Evolutionary conservation across 2,113 vertebrate species (phyloP).

Genomic region (Anguilla rostrata): DNA sequence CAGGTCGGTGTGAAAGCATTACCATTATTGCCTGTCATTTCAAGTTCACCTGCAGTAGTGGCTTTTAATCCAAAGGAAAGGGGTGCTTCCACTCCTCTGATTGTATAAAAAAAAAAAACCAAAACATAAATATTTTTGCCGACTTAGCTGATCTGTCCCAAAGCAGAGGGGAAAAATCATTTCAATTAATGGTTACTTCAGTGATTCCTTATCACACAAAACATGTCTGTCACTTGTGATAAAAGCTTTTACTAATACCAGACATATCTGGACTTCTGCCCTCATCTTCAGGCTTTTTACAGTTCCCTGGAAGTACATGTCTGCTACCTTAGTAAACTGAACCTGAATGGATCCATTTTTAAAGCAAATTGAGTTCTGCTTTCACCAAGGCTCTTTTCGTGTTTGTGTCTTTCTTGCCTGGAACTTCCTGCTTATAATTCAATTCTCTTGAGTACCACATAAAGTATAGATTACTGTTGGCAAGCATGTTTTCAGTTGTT

Average conservation of each 20-base stretch:
- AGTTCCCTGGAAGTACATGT: not conserved
- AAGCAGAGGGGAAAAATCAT: not conserved
- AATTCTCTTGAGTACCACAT: too few species aligned
- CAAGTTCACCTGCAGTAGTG: not conserved
- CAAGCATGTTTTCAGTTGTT: too few species aligned
- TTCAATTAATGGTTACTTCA: not conserved
- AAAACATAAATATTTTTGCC: not conserved
- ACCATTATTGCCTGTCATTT: not conserved
- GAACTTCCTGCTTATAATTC: too few species aligned
- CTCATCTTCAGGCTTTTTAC: not conserved
- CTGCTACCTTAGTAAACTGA: not conserved
- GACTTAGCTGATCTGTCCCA: not conserved
- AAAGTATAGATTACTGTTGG: too few species aligned
- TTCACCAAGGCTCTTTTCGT: too few species aligned
- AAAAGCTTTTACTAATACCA: not conserved
- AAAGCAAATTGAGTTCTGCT: too few species aligned
- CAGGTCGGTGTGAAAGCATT: constrained; percentile 76
- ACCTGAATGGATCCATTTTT: too few species aligned
- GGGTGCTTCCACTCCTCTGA: not conserved
- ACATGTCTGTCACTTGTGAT: not conserved
- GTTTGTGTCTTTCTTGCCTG: too few species aligned
- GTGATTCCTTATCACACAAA: not conserved
- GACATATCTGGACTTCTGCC: not conserved
- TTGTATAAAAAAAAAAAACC: not conserved
- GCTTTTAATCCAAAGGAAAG: not conserved